Conservation (phyloP, 1,140 invertebrate genomes). For the Pantala flavescens region DNA sequence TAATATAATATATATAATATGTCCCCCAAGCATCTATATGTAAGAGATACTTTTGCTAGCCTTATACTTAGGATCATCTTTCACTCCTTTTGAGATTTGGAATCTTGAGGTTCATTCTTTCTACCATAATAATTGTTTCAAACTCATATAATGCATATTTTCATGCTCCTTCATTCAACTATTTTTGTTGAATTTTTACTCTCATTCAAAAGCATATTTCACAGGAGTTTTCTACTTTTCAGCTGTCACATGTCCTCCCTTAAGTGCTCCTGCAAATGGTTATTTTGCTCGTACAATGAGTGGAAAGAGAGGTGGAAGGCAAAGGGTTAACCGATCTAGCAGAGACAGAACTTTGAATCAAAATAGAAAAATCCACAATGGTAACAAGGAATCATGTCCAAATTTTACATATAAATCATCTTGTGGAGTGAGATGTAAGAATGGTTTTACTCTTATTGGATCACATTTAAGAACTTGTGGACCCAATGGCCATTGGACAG, state of each 20-base stretch:
- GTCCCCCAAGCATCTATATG: no score
- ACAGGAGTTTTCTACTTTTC: neutral
- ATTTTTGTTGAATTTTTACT: no score
- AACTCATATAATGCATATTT: no score
- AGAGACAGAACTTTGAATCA: neutral
- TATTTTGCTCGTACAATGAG: neutral
- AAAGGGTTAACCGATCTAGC: neutral
- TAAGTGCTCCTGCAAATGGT: neutral
- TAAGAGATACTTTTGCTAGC: no score
- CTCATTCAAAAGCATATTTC: no score
- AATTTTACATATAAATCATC: constrained; percentile 46
- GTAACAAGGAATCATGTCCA: neutral
- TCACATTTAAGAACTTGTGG: constrained; percentile 54
- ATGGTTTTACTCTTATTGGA: constrained; percentile 52
- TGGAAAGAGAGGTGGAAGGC: neutral
- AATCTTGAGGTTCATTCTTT: no score
- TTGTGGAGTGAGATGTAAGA: constrained; percentile 54
- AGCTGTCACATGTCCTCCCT: neutral
- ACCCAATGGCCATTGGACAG: constrained; percentile 55
- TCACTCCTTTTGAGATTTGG: no score
- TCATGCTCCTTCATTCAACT: no score
- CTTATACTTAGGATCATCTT: no score
- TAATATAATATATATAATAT: no score
- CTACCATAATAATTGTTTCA: no score
- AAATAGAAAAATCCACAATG: neutral